Evolutionary conservation across 2,113 vertebrate genomes (phyloP).

Genomic region (Campylorhamphus procurvoides): DNA sequence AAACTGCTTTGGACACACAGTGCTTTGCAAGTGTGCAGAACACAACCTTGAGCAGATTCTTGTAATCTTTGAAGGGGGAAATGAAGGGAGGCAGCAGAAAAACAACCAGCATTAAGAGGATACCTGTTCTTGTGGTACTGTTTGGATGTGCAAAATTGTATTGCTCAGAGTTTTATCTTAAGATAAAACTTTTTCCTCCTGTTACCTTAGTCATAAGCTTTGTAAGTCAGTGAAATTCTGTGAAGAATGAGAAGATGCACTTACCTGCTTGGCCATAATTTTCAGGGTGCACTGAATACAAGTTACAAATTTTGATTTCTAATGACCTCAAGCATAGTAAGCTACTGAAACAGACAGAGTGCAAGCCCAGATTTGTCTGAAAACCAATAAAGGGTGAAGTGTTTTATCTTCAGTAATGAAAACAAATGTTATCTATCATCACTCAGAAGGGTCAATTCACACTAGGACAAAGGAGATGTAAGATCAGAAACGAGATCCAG

Average conservation of each 20-base stretch:
- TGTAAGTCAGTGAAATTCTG: background rate
- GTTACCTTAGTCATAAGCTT: background rate
- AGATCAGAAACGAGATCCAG: background rate
- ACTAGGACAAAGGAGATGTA: background rate
- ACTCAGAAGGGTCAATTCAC: background rate
- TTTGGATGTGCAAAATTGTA: background rate
- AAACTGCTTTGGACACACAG: background rate
- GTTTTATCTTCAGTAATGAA: background rate
- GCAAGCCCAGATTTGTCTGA: background rate
- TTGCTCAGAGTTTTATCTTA: background rate
- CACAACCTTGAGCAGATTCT: background rate
- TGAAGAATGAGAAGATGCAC: background rate
- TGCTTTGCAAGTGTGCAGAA: background rate
- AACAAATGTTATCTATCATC: background rate
- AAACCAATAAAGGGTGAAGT: background rate
- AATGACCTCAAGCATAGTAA: background rate
- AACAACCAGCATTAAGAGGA: rapidly evolving
- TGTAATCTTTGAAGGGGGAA: background rate
- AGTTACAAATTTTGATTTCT: background rate
- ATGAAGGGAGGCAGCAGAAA: background rate
- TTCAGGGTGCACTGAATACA: background rate
- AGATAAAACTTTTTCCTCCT: background rate
- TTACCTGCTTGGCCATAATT: background rate
- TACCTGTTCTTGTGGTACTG: background rate
- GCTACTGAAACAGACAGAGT: background rate